Evolutionary conservation across 2,888 invertebrate species (phyloP), one percentile per base, ranked within the genome.

Genomic region (Pherbina coryleti): DNA sequence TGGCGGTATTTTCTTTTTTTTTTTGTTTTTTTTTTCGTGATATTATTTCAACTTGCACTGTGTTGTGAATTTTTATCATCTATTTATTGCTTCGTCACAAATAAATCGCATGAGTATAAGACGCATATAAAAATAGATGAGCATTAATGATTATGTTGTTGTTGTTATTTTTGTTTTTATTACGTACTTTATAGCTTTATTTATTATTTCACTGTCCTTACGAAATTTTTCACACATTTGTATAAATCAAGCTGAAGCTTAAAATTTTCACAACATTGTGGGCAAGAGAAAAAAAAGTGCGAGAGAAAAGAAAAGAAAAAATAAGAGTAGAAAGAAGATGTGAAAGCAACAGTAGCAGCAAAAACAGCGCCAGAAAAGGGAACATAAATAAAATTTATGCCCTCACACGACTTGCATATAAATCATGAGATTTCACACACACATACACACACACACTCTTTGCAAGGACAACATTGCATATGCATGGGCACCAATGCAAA

Each of bases 51-150:
- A 28, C n/a, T 55, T 22, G n/a, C 22, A 8, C n/a, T 55, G 17
- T 19, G 55, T 14, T 55, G 55, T 55, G 55, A 2, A 19, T 19
- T 74, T 64, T 44, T 49, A 25, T 62, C 49, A 44, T 44, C 51
- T 74, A 49, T 62, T 74, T 74, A 62, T 51, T 62, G 62, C 62
- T 34, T 34, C 64, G 64, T 34, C 34, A 34, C 64, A 66, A 66
- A 66, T 66, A 66, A 66, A 22, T 22, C 22, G 51, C n/a, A n/a
- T 31, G 62, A 62, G 62, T 51, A 51, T 44, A 28, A 62, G 49
- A 62, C 17, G 9, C 8, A 22, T 44, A n/a, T 74, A 74, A 74
- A 74, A 74, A 49, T 74, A 64, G 28, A 9, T 19, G 31, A n/a
- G 51, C 37, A 22, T 72, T 72, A 28, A 60, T 11, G 60, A 60